Percentiles rank a stretch among this genome's conserved stretches.
These are phyloP conservation scores for Theocolax elegans DNA, from an alignment of 1,140 invertebrate species.

Conservation along the genomic window DNA sequence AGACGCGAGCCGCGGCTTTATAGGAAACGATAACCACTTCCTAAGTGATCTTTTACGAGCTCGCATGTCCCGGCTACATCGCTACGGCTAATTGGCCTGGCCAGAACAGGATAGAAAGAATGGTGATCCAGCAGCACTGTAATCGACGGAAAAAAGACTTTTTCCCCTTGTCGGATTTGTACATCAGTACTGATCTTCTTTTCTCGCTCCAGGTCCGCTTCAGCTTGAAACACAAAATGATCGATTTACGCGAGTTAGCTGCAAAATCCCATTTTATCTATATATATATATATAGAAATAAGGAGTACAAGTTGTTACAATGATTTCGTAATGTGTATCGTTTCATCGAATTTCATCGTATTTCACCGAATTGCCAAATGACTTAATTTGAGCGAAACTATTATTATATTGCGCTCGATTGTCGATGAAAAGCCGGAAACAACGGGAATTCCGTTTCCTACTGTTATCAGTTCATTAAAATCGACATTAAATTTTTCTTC, in stretches of 20 bases:
- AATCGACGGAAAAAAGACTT: not conserved
- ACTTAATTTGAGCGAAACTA: slow-evolving; percentile 37
- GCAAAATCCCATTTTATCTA: no score
- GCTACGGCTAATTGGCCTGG: slow-evolving; percentile 2
- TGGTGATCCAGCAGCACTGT: not conserved
- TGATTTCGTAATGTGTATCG: not conserved
- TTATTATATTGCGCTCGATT: slow-evolving; percentile 33
- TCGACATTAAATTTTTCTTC: no score
- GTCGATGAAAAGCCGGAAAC: slow-evolving; percentile 1
- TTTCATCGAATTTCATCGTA: slow-evolving; percentile 15
- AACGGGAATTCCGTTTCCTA: no score
- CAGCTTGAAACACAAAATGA: not conserved
- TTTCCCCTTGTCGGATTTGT: not conserved
- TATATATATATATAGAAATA: no score
- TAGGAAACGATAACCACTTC: slow-evolving; percentile 28
- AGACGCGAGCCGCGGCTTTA: not conserved
- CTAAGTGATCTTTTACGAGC: slow-evolving; percentile 24
- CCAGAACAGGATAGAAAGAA: not conserved
- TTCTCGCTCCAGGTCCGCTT: not conserved
- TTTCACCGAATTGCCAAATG: slow-evolving; percentile 25
- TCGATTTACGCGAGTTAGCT: not conserved
- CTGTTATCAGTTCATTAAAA: no score
- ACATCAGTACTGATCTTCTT: not conserved
- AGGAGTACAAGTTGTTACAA: no score
- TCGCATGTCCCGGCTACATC: slow-evolving; percentile 21